Percentiles rank a stretch among this genome's conserved stretches.
phyloP scores from a whole-genome alignment of 2,888 invertebrate genomes.

The Chouioia cunea region DNA sequence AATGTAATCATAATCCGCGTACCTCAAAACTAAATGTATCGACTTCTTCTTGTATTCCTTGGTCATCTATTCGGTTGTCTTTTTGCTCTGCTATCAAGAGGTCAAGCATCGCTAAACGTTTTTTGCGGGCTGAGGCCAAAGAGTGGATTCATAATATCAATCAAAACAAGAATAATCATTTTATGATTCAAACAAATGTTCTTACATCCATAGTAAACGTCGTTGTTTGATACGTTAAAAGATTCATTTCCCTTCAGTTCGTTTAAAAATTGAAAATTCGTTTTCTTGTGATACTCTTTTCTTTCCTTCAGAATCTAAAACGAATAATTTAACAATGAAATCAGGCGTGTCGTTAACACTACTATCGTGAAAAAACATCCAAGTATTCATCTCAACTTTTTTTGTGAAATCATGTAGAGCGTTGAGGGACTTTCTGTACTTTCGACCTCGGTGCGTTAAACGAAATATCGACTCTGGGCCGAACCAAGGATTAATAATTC shows the following conservation, averaged over 20 bases:
- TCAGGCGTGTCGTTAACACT: no score
- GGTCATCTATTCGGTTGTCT: constrained; percentile 52
- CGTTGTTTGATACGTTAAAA: background rate
- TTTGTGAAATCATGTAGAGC: constrained; percentile 72
- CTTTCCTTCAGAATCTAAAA: constrained; percentile 57
- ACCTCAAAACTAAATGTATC: constrained; percentile 61
- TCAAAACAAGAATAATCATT: no score
- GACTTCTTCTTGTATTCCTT: constrained; percentile 62
- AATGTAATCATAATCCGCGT: no score
- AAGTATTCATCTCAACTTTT: no score
- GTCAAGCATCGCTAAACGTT: constrained; percentile 59
- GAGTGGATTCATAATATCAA: no score
- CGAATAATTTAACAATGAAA: no score
- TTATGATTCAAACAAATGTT: no score
- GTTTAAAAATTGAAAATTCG: constrained; percentile 35
- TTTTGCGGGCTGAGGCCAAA: constrained; percentile 51
- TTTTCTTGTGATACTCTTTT: constrained; percentile 54
- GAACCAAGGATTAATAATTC: constrained; percentile 72
- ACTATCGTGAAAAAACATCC: no score
- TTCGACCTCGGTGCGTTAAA: constrained; percentile 69
- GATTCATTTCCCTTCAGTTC: constrained; percentile 17
- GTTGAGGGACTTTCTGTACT: constrained; percentile 68
- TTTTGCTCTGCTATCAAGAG: constrained; percentile 56
- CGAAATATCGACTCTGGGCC: constrained; percentile 72
- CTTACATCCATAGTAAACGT: background rate